Conservation (phyloP, 2,888 invertebrate genomes). For the Dendrolimus pini region DNA sequence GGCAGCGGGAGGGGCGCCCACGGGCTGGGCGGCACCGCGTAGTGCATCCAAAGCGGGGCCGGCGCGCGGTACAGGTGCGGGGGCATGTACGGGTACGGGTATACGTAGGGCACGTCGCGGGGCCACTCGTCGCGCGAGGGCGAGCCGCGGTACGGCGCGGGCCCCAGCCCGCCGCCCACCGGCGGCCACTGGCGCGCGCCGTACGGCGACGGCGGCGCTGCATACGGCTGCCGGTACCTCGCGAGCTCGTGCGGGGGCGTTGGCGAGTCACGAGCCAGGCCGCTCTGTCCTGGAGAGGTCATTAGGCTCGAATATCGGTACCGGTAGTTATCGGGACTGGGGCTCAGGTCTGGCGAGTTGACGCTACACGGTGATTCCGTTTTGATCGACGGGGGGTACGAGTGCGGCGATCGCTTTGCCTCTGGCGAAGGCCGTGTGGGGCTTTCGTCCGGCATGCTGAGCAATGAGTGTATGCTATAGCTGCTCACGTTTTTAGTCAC, state of each 20-base stretch:
- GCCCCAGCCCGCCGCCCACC: constrained; percentile 15
- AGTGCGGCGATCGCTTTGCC: constrained; percentile 56
- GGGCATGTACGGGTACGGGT: constrained; percentile 61
- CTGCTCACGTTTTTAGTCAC: constrained; percentile 78
- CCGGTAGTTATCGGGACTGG: constrained; percentile 59
- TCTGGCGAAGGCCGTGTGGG: constrained; percentile 51
- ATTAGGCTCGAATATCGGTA: constrained; percentile 51
- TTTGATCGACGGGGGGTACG: constrained; percentile 49
- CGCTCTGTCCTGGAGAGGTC: constrained; percentile 44
- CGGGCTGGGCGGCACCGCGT: constrained; percentile 68
- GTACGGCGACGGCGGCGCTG: constrained; percentile 28
- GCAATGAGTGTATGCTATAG: constrained; percentile 90
- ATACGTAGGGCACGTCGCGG: constrained; percentile 52
- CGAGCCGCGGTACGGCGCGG: constrained; percentile 26
- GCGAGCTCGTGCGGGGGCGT: constrained; percentile 51
- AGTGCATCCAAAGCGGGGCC: constrained; percentile 67
- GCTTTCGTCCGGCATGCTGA: constrained; percentile 79
- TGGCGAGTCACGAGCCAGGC: constrained; percentile 45
- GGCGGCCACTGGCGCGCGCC: constrained; percentile 20
- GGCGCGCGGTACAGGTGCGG: constrained; percentile 56
- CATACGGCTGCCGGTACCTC: constrained; percentile 50
- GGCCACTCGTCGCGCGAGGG: constrained; percentile 39
- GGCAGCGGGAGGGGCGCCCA: constrained; percentile 73
- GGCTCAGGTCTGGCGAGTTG: constrained; percentile 59
- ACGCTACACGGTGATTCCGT: constrained; percentile 59